phyloP scores from a whole-genome alignment of 2,113 vertebrate species.

The Pachypanchax playfairii region DNA sequence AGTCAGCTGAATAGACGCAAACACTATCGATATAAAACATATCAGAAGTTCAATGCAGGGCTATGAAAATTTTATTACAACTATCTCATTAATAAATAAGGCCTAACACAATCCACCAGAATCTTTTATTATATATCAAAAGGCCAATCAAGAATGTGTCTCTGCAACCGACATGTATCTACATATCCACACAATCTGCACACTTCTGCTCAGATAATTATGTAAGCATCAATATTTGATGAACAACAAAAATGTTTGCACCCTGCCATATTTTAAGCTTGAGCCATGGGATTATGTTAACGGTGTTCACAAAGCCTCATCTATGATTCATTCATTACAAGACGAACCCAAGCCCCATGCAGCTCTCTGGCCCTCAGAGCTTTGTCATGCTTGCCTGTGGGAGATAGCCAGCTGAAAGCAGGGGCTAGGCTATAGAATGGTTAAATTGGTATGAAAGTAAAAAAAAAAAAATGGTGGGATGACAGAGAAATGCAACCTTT shows the following conservation, averaged over 20 bases:
- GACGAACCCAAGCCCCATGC: constrained; percentile 63
- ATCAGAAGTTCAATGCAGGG: constrained; percentile 22
- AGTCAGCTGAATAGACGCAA: constrained; percentile 34
- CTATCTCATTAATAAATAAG: constrained; percentile 57
- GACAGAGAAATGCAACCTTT: constrained; percentile 70
- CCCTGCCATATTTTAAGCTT: constrained; percentile 63
- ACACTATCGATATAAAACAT: constrained; percentile 39
- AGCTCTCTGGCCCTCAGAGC: constrained; percentile 62
- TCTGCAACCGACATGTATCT: constrained; percentile 39
- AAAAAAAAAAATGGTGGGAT: constrained; percentile 38
- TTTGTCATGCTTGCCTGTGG: constrained; percentile 61
- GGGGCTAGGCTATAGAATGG: constrained; percentile 37
- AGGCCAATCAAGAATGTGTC: constrained; percentile 30
- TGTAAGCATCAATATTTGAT: constrained; percentile 78
- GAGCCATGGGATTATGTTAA: constrained; percentile 75
- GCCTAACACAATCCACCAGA: constrained; percentile 52
- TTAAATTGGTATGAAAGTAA: constrained; percentile 35
- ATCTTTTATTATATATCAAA: constrained; percentile 37
- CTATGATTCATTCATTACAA: constrained; percentile 77
- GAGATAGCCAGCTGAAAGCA: constrained; percentile 68
- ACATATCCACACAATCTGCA: constrained; percentile 47
- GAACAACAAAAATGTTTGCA: constrained; percentile 71
- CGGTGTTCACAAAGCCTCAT: constrained; percentile 74
- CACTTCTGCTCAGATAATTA: constrained; percentile 67
- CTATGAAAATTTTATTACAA: constrained; percentile 61